Percentiles rank a stretch among this genome's conserved stretches.
These are phyloP conservation scores for Mionectes macconnelli DNA, from an alignment of 2,113 vertebrate genomes.

Conservation along the genomic window DNA sequence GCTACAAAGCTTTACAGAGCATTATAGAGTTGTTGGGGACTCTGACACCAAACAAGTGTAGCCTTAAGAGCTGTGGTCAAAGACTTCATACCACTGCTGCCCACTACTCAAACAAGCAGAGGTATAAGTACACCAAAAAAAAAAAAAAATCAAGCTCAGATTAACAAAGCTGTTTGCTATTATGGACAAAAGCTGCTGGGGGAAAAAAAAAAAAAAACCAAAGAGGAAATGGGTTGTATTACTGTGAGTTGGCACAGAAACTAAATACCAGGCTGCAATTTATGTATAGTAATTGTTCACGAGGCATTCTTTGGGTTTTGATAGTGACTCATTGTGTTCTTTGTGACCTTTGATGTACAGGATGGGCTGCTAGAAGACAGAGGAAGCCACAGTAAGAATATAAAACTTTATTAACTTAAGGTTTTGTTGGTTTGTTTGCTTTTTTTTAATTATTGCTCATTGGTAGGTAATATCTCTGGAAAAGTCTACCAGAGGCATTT, in stretches of 20 bases:
- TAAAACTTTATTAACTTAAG: constrained; percentile 65
- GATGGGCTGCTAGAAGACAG: constrained; percentile 66
- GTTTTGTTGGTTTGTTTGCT: constrained; percentile 37
- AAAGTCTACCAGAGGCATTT: neutral
- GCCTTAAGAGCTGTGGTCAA: neutral
- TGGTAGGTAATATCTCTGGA: neutral
- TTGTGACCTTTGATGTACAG: constrained; percentile 69
- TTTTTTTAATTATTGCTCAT: neutral
- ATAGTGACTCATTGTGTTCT: constrained; percentile 71
- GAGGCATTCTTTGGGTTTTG: constrained; percentile 60
- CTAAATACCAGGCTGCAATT: constrained; percentile 58
- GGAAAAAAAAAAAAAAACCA: neutral
- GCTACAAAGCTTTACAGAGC: neutral
- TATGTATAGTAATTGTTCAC: constrained; percentile 70
- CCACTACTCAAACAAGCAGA: neutral
- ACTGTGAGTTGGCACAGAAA: constrained; percentile 60
- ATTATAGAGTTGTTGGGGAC: neutral
- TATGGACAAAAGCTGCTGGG: constrained; percentile 61
- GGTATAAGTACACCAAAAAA: constrained; percentile 27
- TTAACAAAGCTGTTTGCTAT: constrained; percentile 72
- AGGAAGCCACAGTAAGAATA: constrained; percentile 60
- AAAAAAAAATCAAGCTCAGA: constrained; percentile 12
- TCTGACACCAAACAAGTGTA: neutral
- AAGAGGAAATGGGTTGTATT: constrained; percentile 60
- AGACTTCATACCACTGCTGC: neutral